Conservation (phyloP, 2,797 vertebrate species). For the Gymnopithys bicolor region DNA sequence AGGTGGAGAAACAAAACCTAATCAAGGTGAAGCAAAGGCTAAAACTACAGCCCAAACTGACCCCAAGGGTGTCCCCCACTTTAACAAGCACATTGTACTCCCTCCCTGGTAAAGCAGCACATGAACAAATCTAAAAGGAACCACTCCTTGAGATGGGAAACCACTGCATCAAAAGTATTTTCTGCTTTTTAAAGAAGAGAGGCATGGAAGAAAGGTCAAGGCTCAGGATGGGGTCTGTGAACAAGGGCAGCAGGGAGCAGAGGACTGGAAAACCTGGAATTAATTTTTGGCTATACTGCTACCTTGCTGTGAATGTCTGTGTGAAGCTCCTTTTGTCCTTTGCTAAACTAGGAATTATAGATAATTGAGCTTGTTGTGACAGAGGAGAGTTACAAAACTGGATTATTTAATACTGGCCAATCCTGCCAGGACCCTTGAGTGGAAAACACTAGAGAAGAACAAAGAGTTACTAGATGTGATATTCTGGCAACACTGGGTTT, state of each 20-base stretch:
- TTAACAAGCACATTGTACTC: background rate
- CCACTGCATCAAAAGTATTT: background rate
- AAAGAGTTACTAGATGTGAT: background rate
- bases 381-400: background rate
- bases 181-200: background rate
- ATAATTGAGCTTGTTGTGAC: background rate
- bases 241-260: background rate
- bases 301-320: background rate
- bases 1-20: background rate
- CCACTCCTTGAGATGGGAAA: background rate
- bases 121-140: background rate
- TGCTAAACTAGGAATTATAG: background rate
- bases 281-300: background rate
- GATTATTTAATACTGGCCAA: background rate
- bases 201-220: background rate
- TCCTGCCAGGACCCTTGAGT: background rate
- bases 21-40: background rate
- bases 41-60: background rate
- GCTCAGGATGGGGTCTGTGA: background rate
- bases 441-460: background rate
- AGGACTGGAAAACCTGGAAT: background rate
- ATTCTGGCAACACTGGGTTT: background rate
- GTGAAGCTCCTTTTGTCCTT: background rate
- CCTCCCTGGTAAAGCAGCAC: background rate
- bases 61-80: background rate